Conservation (phyloP, 2,888 invertebrate species). For the Gymnosoma rotundatum region DNA sequence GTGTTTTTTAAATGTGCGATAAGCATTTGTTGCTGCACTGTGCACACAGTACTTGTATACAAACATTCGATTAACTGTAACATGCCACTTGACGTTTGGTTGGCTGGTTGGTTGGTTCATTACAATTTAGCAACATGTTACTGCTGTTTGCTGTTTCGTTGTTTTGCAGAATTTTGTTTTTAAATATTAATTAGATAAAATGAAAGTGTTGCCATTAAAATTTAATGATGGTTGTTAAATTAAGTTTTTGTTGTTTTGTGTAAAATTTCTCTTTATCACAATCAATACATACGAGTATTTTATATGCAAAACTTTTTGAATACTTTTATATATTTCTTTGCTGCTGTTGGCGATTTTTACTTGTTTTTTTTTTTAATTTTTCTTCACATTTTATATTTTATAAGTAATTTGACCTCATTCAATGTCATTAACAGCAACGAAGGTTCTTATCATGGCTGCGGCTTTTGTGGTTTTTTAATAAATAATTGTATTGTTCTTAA, state of each 20-base stretch:
- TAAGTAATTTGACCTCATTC: constrained; percentile 55
- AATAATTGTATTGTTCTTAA: constrained; percentile 11
- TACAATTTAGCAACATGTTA: constrained; percentile 49
- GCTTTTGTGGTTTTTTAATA: constrained; percentile 54
- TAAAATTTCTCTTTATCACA: constrained; percentile 28
- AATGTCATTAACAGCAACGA: constrained; percentile 59
- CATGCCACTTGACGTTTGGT: constrained; percentile 51
- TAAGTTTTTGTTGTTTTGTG: background rate
- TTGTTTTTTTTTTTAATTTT: background rate
- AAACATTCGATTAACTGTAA: constrained; percentile 54
- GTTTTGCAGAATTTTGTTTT: constrained; percentile 20
- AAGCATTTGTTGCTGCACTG: constrained; percentile 20
- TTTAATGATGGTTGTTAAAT: constrained; percentile 24
- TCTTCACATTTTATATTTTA: constrained; percentile 1
- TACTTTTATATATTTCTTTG: constrained; percentile 11
- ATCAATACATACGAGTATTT: constrained; percentile 6
- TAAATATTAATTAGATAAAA: constrained; percentile 58
- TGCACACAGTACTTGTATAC: constrained; percentile 23
- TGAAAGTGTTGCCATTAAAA: constrained; percentile 61
- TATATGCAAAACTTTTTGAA: constrained; percentile 41
- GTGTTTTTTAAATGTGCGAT: constrained; percentile 43
- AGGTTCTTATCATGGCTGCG: constrained; percentile 60
- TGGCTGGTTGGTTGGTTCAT: constrained; percentile 9
- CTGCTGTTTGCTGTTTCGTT: constrained; percentile 1
- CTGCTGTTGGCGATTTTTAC: constrained; percentile 14